Base-by-base conservation (phyloP, 2,113 vertebrate species). In the Panthera tigris region DNA sequence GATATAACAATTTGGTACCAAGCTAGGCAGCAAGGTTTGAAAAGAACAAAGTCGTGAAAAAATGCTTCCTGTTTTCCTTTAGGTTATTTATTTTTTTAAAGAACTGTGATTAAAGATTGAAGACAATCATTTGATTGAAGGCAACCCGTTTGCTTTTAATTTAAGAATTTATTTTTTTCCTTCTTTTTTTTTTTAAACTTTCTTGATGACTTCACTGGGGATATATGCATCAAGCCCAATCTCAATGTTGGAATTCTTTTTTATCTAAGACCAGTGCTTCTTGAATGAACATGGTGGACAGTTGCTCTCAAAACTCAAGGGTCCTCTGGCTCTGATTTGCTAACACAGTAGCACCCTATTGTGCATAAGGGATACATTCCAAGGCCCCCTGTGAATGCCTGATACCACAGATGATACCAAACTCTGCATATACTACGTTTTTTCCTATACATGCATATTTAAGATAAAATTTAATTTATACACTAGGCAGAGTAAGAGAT, bases 21-120 rank as follows among this genome's bases (percentile, higher is more conserved):
- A 98, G 76, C 84, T 80, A 97, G 79, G 96, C 91, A 98, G 98
- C 89, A 85, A 88, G 68, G 82, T 61, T 61, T 61, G 94, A 82
- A 96, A 97, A 98, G 98, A 99, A 98, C 97, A 98, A 98, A 99
- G 98, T 68, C 50, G 90, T 61, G 94, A 97, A 98, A 98, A 97
- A 98, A 97, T 65, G 88, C 89, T 89, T 97, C 93, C 79, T 76
- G 68, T 97, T 98, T 96, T 76, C 48, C 12, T 88, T 94, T 29
- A 84, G 81, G 7, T 96, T 23, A 66, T 82, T 94, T 96, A 91
- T 65, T 71, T 89, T 94, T 94, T 95, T 87, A 63, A 95, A 89
- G 74, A 92, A 85, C n/a, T 73, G 45, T 31, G 66, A 41, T 74
- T 95, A 83, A 93, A 97, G 71, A 98, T 95, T 61, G 91, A 98